These are phyloP conservation scores for Gymnosoma rotundatum DNA, from an alignment of 2,888 invertebrate genomes.

Conservation along the genomic window DNA sequence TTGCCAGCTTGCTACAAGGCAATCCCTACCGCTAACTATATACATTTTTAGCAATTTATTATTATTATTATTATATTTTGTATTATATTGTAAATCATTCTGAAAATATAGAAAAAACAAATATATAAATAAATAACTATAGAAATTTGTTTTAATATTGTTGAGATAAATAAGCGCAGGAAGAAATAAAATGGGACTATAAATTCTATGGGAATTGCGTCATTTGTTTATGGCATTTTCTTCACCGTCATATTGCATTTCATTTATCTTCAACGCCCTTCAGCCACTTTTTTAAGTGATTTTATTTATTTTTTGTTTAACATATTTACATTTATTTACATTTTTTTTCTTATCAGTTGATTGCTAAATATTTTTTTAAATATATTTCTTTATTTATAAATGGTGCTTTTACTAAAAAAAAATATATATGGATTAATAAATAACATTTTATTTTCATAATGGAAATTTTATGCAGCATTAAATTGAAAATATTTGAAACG, in stretches of 20 bases:
- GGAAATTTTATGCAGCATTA: background rate
- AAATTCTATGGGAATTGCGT: constrained; percentile 66
- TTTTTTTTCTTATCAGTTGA: constrained; percentile 31
- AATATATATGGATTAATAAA: constrained; percentile 33
- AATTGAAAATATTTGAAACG: background rate
- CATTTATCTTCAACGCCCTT: background rate
- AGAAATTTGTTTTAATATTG: constrained; percentile 19
- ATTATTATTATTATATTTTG: background rate
- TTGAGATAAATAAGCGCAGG: constrained; percentile 22
- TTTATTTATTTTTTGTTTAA: constrained; percentile 26
- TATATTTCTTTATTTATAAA: constrained; percentile 52
- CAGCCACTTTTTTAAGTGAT: background rate
- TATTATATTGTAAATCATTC: constrained; percentile 49
- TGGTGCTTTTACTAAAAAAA: constrained; percentile 34
- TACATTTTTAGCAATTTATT: too few species aligned
- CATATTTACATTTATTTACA: background rate
- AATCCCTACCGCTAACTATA: too few species aligned
- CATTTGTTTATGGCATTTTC: constrained; percentile 51
- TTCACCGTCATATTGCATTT: constrained; percentile 23
- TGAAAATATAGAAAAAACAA: background rate
- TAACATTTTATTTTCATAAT: constrained; percentile 7
- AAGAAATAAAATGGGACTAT: constrained; percentile 7
- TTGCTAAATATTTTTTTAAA: constrained; percentile 19
- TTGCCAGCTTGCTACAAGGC: too few species aligned
- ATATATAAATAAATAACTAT: background rate